Evolutionary conservation across 2,113 vertebrate genomes (phyloP).

Genomic region (Ancistrus triradiatus): DNA sequence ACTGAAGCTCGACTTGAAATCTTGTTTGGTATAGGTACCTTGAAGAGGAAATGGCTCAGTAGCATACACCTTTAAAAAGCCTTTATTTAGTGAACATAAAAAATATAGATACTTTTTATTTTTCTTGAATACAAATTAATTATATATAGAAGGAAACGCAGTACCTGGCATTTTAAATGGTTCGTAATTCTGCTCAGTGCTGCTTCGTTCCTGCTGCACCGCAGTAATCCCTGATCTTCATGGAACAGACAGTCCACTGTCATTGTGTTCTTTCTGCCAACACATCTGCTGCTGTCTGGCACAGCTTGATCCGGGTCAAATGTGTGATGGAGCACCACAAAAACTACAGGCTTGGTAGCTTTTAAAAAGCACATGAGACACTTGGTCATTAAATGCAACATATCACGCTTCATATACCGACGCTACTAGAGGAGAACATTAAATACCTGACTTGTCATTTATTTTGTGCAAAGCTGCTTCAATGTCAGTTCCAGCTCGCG

Average conservation of each 20-base stretch:
- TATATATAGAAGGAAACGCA: too few relatives aligned
- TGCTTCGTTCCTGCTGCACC: slow-evolving; percentile 18
- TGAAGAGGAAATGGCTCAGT: too few relatives aligned
- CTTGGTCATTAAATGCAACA: too few relatives aligned
- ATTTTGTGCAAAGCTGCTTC: background rate
- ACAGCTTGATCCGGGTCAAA: background rate
- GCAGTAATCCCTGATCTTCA: slow-evolving; percentile 33
- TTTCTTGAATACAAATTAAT: too few relatives aligned
- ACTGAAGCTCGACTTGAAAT: too few relatives aligned
- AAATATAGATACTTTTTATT: too few relatives aligned
- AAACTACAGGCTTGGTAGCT: background rate
- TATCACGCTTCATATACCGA: too few relatives aligned
- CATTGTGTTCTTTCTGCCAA: background rate
- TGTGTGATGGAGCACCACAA: background rate
- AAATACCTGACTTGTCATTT: background rate
- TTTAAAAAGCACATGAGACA: too few relatives aligned
- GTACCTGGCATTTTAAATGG: background rate
- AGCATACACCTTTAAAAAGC: too few relatives aligned
- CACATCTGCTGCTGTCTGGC: background rate
- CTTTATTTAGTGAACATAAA: too few relatives aligned
- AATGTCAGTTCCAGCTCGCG: slow-evolving; percentile 2
- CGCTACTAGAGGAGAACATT: too few relatives aligned
- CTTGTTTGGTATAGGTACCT: too few relatives aligned
- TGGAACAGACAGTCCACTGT: background rate
- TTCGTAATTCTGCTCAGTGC: background rate